Percentiles rank a stretch among this genome's conserved stretches.
Evolutionary conservation across 2,888 invertebrate genomes (phyloP).

Genomic region (Scaeva pyrastri): DNA sequence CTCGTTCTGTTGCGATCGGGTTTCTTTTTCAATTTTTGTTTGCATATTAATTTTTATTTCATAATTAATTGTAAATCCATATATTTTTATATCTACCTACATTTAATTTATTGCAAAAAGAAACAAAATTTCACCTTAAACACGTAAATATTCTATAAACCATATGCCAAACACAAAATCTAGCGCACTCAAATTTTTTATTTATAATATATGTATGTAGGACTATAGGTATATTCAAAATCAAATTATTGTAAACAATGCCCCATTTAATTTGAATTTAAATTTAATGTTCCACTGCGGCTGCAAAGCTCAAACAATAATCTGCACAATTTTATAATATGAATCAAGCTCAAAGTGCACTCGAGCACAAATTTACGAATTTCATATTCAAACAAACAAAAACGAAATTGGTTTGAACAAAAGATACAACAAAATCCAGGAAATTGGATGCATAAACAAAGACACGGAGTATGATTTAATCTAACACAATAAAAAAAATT

Average conservation of each 20-base stretch:
- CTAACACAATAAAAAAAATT: not conserved
- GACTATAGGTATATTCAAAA: conserved; percentile 32
- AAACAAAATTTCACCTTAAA: no score
- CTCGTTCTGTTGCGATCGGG: not conserved
- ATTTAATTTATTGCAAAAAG: not conserved
- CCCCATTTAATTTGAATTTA: conserved; percentile 14
- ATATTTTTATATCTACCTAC: not conserved
- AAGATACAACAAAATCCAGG: not conserved
- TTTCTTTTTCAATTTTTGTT: not conserved
- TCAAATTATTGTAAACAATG: conserved; percentile 55
- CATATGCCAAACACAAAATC: not conserved
- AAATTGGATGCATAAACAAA: conserved; percentile 19
- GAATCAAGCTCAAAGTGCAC: conserved; percentile 24
- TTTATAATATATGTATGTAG: not conserved
- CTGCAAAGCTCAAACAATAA: conserved; percentile 2
- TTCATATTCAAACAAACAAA: not conserved
- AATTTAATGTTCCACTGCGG: conserved; percentile 27
- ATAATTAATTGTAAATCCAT: not conserved
- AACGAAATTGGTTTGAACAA: conserved; percentile 38
- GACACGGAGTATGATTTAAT: not conserved
- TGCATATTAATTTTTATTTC: not conserved
- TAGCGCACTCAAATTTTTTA: conserved; percentile 2
- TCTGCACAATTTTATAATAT: conserved; percentile 1
- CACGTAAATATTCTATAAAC: conserved; percentile 10
- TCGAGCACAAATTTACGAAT: not conserved